A percentile compares a stretch with the other conserved stretches of the same genome.
Evolutionary conservation across 2,888 invertebrate species (phyloP).

Genomic region (Oligia strigilis): DNA sequence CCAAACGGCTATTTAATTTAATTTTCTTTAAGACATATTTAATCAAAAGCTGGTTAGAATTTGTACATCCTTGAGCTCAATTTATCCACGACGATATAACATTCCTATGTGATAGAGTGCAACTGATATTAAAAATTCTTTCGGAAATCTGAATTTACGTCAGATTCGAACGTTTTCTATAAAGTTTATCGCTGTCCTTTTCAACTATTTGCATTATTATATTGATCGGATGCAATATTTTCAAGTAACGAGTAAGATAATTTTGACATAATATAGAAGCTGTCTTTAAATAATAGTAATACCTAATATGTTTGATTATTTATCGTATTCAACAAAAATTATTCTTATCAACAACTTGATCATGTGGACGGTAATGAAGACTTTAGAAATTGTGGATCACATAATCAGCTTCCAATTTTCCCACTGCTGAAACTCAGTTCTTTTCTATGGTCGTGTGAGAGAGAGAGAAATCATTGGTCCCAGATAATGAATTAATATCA

Average conservation of each 20-base stretch:
- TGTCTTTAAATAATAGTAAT: background rate
- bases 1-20: background rate
- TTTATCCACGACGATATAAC: constrained; percentile 22
- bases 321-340: too few species aligned
- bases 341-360: background rate
- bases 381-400: background rate
- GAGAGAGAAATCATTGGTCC: background rate
- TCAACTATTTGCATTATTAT: background rate
- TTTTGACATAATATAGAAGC: background rate
- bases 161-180: constrained; percentile 11
- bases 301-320: background rate
- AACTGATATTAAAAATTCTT: constrained; percentile 43
- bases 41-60: background rate
- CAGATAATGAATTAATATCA: background rate
- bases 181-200: background rate
- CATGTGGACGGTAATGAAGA: background rate
- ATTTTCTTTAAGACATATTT: constrained; percentile 8
- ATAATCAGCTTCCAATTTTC: background rate
- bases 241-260: background rate
- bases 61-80: constrained; percentile 9
- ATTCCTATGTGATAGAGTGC: constrained; percentile 17
- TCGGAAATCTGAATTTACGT: constrained; percentile 13
- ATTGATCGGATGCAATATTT: background rate
- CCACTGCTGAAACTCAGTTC: too few species aligned
- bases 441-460: background rate